A percentile compares a stretch with the other conserved stretches of the same genome.
These are phyloP conservation scores for Neoseiulus cucumeris DNA, from an alignment of 1,140 invertebrate species.

Conservation along the genomic window DNA sequence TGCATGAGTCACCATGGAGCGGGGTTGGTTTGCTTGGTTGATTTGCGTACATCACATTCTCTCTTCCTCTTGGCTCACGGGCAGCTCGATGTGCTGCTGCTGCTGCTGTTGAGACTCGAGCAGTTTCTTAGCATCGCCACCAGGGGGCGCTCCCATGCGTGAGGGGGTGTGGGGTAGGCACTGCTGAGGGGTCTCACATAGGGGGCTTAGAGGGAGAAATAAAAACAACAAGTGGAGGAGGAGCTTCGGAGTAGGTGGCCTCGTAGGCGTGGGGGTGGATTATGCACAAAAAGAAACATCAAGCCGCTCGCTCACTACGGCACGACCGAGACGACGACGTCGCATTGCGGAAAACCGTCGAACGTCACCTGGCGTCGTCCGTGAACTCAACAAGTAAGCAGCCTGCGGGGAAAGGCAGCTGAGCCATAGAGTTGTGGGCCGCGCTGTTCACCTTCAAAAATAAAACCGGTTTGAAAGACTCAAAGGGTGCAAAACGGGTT, in stretches of 20 bases:
- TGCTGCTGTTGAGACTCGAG: background rate
- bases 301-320: background rate
- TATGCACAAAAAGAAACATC: constrained; percentile 10
- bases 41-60: background rate
- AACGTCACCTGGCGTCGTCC: too few relatives aligned
- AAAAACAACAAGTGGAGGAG: constrained; percentile 8
- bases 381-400: too few relatives aligned
- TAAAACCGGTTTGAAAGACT: too few relatives aligned
- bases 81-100: background rate
- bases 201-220: background rate
- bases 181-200: background rate
- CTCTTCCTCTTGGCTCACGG: background rate
- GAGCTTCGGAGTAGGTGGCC: background rate
- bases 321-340: too few relatives aligned
- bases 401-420: too few relatives aligned
- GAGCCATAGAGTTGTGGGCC: too few relatives aligned
- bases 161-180: background rate
- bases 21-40: background rate
- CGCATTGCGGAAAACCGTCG: too few relatives aligned
- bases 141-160: background rate
- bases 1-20: too few relatives aligned
- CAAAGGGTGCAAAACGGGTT: too few relatives aligned
- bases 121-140: background rate
- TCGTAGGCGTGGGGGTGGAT: constrained; percentile 7
- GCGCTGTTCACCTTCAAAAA: too few relatives aligned